Evolutionary conservation across 2,888 invertebrate genomes (phyloP).

Genomic region (Cordylochernes scorpioides): DNA sequence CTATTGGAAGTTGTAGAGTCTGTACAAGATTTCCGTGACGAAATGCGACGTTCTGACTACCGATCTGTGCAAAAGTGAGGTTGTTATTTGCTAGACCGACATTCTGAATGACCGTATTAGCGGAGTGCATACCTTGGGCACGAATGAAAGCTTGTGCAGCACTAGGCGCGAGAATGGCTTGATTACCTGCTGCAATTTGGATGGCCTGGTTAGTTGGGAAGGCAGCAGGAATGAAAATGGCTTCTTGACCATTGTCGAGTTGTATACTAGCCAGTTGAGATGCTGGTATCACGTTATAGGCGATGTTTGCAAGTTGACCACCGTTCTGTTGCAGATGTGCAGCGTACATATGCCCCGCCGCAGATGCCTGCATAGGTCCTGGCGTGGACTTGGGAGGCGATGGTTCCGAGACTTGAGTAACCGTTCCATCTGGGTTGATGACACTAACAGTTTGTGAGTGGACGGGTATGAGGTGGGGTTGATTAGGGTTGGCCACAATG

Average conservation of each 20-base stretch:
- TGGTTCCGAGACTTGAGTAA: neutral
- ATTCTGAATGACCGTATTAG: conserved; percentile 10
- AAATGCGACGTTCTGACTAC: conserved; percentile 41
- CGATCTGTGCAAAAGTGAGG: conserved; percentile 10
- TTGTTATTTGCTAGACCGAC: conserved; percentile 23
- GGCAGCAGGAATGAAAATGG: conserved; percentile 51
- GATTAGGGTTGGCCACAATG: conserved; percentile 13
- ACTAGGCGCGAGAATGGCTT: conserved; percentile 25
- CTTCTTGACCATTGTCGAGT: conserved; percentile 61
- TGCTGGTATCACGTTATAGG: conserved; percentile 26
- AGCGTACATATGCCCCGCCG: conserved; percentile 18
- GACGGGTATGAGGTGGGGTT: conserved; percentile 12
- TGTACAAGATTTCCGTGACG: conserved; percentile 25
- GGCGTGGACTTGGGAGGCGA: neutral
- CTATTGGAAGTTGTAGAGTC: conserved; percentile 14
- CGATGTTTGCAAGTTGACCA: conserved; percentile 9
- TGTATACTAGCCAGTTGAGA: conserved; percentile 51
- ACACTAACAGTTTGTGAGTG: conserved; percentile 14
- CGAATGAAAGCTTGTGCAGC: conserved; percentile 38
- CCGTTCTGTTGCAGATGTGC: conserved; percentile 1
- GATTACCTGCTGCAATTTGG: conserved; percentile 15
- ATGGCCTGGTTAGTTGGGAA: conserved; percentile 11
- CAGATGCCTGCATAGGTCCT: conserved; percentile 14
- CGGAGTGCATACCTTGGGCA: conserved; percentile 6
- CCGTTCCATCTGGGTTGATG: conserved; percentile 13